phyloP scores from a whole-genome alignment of 1,140 invertebrate genomes.

The Ruditapes philippinarum region DNA sequence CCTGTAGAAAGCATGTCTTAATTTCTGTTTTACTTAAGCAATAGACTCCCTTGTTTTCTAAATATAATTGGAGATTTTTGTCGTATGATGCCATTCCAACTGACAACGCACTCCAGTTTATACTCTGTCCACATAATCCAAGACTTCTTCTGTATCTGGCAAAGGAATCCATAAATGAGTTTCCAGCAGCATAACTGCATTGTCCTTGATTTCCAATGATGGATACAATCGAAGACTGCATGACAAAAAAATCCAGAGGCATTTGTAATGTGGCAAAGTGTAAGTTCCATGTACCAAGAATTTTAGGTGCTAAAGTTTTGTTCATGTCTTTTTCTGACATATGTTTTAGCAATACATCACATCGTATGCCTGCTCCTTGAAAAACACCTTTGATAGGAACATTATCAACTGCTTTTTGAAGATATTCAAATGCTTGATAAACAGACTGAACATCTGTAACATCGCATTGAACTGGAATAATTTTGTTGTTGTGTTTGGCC shows the following conservation, averaged over 20 bases:
- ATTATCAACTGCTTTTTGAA: neutral
- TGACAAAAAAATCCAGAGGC: conserved; percentile 73
- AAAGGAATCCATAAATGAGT: conserved; percentile 74
- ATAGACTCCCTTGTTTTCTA: conserved; percentile 63
- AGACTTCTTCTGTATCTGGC: conserved; percentile 64
- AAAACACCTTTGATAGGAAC: conserved; percentile 75
- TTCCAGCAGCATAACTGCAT: conserved; percentile 74
- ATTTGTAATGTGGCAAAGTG: conserved; percentile 70
- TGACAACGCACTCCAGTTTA: conserved; percentile 74
- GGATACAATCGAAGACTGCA: conserved; percentile 75
- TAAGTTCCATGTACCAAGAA: conserved; percentile 77
- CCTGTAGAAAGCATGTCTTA: conserved; percentile 43
- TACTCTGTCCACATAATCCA: conserved; percentile 68
- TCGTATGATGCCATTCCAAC: conserved; percentile 61
- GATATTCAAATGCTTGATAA: neutral
- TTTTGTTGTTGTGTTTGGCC: neutral
- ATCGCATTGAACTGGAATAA: conserved; percentile 28
- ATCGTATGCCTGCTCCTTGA: conserved; percentile 74
- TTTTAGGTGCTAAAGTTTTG: conserved; percentile 36
- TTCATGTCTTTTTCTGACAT: conserved; percentile 54
- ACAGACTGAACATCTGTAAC: conserved; percentile 32
- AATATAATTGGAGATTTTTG: neutral
- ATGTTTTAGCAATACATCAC: conserved; percentile 66
- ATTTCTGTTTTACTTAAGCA: conserved; percentile 63
- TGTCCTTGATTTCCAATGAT: conserved; percentile 74